Base-by-base conservation (phyloP, 2,888 invertebrate genomes). In the Caenorhabditis sp. region DNA sequence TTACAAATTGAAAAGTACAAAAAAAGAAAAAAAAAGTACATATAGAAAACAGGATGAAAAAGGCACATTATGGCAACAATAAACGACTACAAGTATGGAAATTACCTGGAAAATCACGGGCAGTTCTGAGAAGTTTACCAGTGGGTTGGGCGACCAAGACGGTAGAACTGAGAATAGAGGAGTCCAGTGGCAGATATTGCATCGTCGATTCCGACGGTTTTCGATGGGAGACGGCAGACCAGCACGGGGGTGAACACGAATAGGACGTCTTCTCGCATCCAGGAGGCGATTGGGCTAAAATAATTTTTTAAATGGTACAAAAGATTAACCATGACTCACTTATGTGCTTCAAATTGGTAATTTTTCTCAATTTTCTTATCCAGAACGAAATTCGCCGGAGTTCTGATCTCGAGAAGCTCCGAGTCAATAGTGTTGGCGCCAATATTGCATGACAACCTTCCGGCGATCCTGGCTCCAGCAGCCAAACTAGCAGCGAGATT, bases 181-280 rank as follows among this genome's bases (percentile, higher is more conserved):
- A 93, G 88, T 15, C 92, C 93, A 13, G 92, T 92, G 5, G 93
- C 91, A 15, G 93, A 92, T 58, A 93, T 93, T 20, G 93, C 92
- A 86, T 93, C 93, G 20, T 93, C 93, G n/a, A 93, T 84, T 47
- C 93, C 93, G 11, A 93, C 87, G 11, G 93, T 93, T 85, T 92
- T 93, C 44, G 91, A 82, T 1, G 93, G 93, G 32, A 92, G 85
- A 79, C 91, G 92, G 86, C 93, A 93, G 18, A 93, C 93, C 47
- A 93, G 89, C 6, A 93, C 93, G 2, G 93, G 93, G 65, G 93
- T 93, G 82, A 93, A 92, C 37, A 92, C 91, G 89, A 93, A 93
- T 24, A 92, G 84, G 62, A 91, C 87, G 24, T 92, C 92, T 58
- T 91, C 90, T 20, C 91, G 89, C 83, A 92, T 87, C 92, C 92